Conservation (phyloP, 1,140 invertebrate species). For the Zaprionus tsacasi region DNA sequence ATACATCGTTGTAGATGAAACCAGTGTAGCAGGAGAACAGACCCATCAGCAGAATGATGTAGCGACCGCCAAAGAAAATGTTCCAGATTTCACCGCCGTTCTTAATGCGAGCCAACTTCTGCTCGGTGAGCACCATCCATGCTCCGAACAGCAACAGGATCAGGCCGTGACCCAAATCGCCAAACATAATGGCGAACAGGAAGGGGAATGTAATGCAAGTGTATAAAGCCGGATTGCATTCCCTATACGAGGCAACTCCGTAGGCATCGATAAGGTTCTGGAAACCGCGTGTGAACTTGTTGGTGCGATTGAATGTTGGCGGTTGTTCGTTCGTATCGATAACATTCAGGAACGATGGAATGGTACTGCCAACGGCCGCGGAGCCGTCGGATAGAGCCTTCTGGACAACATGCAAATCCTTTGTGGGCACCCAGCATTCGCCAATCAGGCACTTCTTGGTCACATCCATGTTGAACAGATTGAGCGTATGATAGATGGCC, state of each 20-base stretch:
- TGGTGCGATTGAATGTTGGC: constrained; percentile 98
- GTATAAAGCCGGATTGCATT: constrained; percentile 87
- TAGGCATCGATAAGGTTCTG: constrained; percentile 98
- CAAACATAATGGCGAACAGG: constrained; percentile 92
- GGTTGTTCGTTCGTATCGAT: constrained; percentile 95
- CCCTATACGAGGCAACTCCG: constrained; percentile 96
- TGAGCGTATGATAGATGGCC: constrained; percentile 95
- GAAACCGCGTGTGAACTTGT: constrained; percentile 98
- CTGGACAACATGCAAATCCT: constrained; percentile 94
- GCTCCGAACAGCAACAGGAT: constrained; percentile 87
- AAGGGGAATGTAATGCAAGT: constrained; percentile 92
- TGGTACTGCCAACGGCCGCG: constrained; percentile 95
- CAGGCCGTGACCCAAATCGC: constrained; percentile 90
- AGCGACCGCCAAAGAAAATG: constrained; percentile 98
- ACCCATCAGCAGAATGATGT: constrained; percentile 99
- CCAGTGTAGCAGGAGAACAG: constrained; percentile 92
- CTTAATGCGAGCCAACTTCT: constrained; percentile 84
- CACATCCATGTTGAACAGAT: constrained; percentile 95
- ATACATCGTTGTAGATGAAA: constrained; percentile 98
- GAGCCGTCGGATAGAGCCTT: constrained; percentile 97
- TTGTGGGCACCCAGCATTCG: constrained; percentile 98
- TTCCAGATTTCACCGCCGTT: constrained; percentile 96
- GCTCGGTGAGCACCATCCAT: constrained; percentile 90
- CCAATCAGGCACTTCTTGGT: constrained; percentile 97
- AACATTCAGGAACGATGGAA: constrained; percentile 97